Conservation (phyloP, 2,888 invertebrate species). For the Eucera pruinosa region DNA sequence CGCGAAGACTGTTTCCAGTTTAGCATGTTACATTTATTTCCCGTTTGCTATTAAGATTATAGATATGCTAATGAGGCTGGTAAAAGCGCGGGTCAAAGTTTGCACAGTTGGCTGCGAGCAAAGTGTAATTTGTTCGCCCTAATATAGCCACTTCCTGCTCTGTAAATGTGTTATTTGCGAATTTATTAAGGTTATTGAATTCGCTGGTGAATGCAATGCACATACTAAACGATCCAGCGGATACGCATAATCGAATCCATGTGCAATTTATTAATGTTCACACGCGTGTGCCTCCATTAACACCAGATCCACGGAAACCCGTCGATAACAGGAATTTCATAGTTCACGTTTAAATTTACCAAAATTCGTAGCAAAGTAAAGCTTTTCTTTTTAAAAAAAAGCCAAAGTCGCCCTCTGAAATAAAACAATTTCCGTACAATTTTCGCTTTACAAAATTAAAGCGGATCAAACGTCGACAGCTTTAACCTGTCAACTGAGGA, state of each 20-base stretch:
- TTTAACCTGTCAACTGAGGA: too few species aligned
- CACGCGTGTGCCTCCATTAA: background rate
- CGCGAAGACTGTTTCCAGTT: too few species aligned
- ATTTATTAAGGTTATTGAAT: conserved; percentile 28
- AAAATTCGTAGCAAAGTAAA: too few species aligned
- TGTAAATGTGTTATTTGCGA: conserved; percentile 10
- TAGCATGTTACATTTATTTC: too few species aligned
- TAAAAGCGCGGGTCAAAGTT: background rate
- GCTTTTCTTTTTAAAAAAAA: too few species aligned
- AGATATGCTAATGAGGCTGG: background rate
- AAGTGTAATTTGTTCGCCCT: background rate
- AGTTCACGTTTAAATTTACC: too few species aligned
- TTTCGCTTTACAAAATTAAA: too few species aligned
- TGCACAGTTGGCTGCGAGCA: background rate
- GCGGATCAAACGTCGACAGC: too few species aligned
- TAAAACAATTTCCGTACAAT: too few species aligned
- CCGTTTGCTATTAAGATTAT: background rate
- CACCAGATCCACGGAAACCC: too few species aligned
- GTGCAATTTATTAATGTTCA: background rate
- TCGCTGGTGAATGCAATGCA: conserved; percentile 8
- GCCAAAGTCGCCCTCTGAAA: too few species aligned
- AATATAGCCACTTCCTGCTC: background rate
- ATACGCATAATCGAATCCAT: background rate
- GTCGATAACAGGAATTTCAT: too few species aligned
- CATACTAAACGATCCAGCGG: background rate